These are phyloP conservation scores for Trichonephila clavata DNA, from an alignment of 1,140 invertebrate genomes.

Conservation along the genomic window DNA sequence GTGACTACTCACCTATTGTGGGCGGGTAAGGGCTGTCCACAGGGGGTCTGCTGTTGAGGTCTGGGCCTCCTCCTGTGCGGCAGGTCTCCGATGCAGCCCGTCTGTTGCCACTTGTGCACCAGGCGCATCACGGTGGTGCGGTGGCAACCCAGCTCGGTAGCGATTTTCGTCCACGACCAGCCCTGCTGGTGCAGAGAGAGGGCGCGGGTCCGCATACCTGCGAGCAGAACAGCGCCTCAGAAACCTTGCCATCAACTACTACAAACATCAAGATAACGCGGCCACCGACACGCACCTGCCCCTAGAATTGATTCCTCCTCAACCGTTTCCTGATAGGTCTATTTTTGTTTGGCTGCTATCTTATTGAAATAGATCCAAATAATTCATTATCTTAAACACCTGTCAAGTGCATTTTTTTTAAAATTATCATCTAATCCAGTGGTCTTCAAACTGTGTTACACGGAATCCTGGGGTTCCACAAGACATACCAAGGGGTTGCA, in stretches of 20 bases:
- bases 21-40: conserved; percentile 3
- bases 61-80: conserved; percentile 65
- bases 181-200: conserved; percentile 74
- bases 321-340: too few relatives aligned
- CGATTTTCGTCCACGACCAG: conserved; percentile 76
- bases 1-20: conserved; percentile 50
- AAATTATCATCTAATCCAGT: too few relatives aligned
- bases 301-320: too few relatives aligned
- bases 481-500: too few relatives aligned
- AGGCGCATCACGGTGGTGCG: conserved; percentile 74
- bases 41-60: neutral
- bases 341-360: too few relatives aligned
- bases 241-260: conserved; percentile 1
- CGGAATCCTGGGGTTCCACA: too few relatives aligned
- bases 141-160: conserved; percentile 74
- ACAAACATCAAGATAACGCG: conserved; percentile 2
- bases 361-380: too few relatives aligned
- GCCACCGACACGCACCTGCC: neutral
- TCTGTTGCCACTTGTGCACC: conserved; percentile 76
- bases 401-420: too few relatives aligned
- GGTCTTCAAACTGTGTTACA: too few relatives aligned
- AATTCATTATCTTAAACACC: too few relatives aligned
- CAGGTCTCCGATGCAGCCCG: conserved; percentile 72
- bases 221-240: conserved; percentile 30
- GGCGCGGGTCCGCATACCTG: conserved; percentile 74